Base-by-base conservation (phyloP, 2,113 vertebrate genomes). In the Eudyptes chrysolophus region DNA sequence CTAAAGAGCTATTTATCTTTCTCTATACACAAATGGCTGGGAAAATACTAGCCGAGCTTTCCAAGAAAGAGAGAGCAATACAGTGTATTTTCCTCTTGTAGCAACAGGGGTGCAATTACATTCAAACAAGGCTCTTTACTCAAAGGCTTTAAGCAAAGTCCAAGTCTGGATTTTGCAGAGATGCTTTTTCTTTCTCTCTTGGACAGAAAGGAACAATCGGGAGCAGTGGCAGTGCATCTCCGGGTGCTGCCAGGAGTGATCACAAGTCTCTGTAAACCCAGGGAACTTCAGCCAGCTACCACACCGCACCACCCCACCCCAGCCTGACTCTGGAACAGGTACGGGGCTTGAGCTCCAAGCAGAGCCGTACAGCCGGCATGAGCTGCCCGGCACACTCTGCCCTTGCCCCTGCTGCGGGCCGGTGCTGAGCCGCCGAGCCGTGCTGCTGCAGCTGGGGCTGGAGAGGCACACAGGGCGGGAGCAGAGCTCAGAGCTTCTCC, bases 1-100 rank as follows among this genome's bases (percentile, higher is more conserved):
- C 88, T 94, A 92, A 92, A 97, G 94, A 97, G 97, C 97, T 92
- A 96, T 96, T 97, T 96, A 92, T 97, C 95, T 88, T 94, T 92
- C 94, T 97, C 93, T 96, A 82, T 87, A 87, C 87, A 92, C 85
- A 96, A 94, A 93, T 93, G 94, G 96, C 96, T 97, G 97, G 94
- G 96, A 97, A 96, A 97, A 97, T 93, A 94, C 92, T 95, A 95
- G 88, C 90, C 4, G 79, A 86, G 96, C 95, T 95, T 97, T 97
- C 97, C 97, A 97, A 95, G 97, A 97, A 90, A 90, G 77, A 80
- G 77, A 13, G 51, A 60, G 97, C 84, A 93, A 92, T 77, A 65
- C 95, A 94, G 90, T 44, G 92, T 95, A 97, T 97, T 97, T 97
- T 95, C 95, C 95, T 95, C 93, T 96, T 94, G 92, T 84, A 95